Conservation (phyloP, 2,888 invertebrate species). For the Phrixothrix hirtus region DNA sequence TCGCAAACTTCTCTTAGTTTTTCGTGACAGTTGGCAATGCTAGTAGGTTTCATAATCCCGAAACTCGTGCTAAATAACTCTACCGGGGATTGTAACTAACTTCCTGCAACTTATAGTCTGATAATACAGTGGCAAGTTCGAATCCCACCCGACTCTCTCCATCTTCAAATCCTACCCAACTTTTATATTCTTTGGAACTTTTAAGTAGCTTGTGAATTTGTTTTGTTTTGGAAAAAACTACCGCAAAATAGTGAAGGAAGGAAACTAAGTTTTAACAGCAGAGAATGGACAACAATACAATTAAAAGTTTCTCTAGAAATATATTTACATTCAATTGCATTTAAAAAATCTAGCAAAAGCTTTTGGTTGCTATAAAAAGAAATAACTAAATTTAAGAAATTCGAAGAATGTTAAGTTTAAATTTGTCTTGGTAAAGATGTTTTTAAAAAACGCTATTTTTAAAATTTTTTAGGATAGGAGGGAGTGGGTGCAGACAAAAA, state of each 20-base stretch:
- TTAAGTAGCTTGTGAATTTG: conserved; percentile 29
- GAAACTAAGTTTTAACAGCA: no score
- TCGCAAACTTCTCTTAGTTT: conserved; percentile 17
- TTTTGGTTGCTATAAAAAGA: no score
- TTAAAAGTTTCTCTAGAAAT: no score
- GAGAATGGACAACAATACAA: no score
- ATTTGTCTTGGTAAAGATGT: no score
- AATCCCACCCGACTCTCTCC: conserved; percentile 32
- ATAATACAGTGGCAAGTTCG: conserved; percentile 39
- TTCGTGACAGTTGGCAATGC: conserved; percentile 36
- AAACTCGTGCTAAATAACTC: conserved; percentile 39
- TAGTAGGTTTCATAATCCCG: conserved; percentile 38
- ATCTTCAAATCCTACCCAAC: conserved; percentile 29
- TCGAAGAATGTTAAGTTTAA: no score
- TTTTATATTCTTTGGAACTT: conserved; percentile 26
- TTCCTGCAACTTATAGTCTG: conserved; percentile 39
- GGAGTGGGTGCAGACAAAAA: no score
- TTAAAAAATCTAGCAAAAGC: no score
- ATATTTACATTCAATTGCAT: no score
- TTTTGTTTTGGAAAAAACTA: conserved; percentile 21
- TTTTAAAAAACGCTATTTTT: no score
- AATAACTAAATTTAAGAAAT: no score
- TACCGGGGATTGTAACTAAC: conserved; percentile 38
- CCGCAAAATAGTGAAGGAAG: not conserved
- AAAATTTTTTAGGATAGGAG: no score